Conservation (phyloP, 1,140 invertebrate species). For the Drosophila tsacasi region DNA sequence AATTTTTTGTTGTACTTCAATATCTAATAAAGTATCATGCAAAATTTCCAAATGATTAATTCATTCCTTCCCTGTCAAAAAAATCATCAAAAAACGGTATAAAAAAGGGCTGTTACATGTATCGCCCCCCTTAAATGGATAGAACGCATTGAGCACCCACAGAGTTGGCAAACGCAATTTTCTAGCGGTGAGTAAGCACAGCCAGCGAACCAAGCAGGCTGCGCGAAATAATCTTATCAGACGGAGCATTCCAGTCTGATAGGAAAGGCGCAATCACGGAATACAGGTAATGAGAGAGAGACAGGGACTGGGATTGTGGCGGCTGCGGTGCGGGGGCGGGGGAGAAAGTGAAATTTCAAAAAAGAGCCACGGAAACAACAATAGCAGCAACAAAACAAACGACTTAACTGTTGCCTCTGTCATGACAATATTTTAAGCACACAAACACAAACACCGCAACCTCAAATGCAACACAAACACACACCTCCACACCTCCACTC, state of each 20-base stretch:
- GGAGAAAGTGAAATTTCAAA: conserved; percentile 70
- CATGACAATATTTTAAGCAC: conserved; percentile 51
- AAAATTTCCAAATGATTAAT: too few relatives aligned
- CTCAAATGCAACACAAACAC: conserved; percentile 19
- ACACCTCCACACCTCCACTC: conserved; percentile 2
- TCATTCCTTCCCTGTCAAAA: too few relatives aligned
- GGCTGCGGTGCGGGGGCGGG: conserved; percentile 18
- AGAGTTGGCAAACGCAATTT: conserved; percentile 17
- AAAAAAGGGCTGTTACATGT: too few relatives aligned
- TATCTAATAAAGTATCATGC: too few relatives aligned
- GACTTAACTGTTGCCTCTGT: conserved; percentile 41
- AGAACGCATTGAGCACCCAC: conserved; percentile 1
- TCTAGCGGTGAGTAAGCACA: conserved; percentile 33
- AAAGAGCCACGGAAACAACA: conserved; percentile 39
- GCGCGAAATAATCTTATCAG: conserved; percentile 43
- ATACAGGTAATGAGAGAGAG: background rate
- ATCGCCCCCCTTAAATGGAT: conserved; percentile 24
- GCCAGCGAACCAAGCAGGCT: background rate
- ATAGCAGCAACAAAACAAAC: conserved; percentile 47
- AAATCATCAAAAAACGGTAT: too few relatives aligned
- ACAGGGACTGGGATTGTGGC: background rate
- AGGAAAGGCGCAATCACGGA: conserved; percentile 19
- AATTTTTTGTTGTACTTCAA: too few relatives aligned
- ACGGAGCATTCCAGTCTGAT: conserved; percentile 19
- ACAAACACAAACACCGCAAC: conserved; percentile 23